These are phyloP conservation scores for Heterocephalus glaber DNA, from an alignment of 2,113 vertebrate species.

Conservation along the genomic window DNA sequence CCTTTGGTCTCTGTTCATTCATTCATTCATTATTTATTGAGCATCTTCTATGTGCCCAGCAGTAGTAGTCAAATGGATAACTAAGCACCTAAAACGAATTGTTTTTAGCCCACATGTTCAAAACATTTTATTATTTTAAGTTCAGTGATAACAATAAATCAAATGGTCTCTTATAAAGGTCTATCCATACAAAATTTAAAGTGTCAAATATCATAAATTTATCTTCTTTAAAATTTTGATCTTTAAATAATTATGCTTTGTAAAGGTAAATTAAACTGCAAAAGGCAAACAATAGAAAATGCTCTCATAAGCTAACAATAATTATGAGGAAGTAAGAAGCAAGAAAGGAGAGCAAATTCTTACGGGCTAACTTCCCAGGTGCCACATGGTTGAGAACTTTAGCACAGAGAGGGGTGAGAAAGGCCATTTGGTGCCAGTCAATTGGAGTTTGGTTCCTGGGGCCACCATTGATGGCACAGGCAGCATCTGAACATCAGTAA, in stretches of 20 bases:
- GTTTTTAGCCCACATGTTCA: background rate
- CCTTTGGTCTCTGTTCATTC: background rate
- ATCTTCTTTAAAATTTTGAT: background rate
- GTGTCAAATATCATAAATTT: background rate
- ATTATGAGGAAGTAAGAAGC: background rate
- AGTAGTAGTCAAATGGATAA: background rate
- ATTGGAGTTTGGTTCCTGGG: background rate
- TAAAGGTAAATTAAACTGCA: conserved; percentile 27
- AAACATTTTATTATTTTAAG: conserved; percentile 32
- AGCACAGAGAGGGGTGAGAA: background rate
- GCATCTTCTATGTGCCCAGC: background rate
- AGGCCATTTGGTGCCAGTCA: background rate
- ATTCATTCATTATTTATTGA: background rate
- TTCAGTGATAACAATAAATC: background rate
- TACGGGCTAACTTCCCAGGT: background rate
- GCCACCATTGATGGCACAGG: background rate
- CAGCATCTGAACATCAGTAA: background rate
- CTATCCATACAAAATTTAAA: background rate
- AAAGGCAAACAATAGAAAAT: conserved; percentile 36
- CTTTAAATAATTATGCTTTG: conserved; percentile 17
- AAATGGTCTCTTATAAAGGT: background rate
- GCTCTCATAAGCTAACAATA: background rate
- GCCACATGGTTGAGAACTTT: background rate
- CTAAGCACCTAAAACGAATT: conserved; percentile 26
- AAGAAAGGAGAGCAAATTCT: conserved; percentile 1